Evolutionary conservation across 2,113 vertebrate genomes (phyloP), one percentile per base, ranked within the genome.

Genomic region (Panthera uncia): DNA sequence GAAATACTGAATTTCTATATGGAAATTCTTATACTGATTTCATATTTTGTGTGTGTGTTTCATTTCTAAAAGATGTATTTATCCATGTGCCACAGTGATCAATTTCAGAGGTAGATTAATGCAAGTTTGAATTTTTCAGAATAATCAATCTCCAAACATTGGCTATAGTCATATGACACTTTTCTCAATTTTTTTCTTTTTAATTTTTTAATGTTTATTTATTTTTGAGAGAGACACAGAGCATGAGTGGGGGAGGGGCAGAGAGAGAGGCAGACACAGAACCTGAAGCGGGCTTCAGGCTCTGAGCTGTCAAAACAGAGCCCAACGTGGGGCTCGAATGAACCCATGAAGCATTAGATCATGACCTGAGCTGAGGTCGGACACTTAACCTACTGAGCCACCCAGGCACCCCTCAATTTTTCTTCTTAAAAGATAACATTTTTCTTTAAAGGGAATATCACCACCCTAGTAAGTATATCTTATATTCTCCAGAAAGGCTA

Each of bases 1-100:
- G 52, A 55, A 83, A 83, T 82, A 7, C 79, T 97, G 83, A 80
- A 92, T 98, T 98, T 96, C 74, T 97, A 0, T 84, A 48, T 87
- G 33, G 94, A 93, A 91, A 63, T 21, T 85, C 61, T 63, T 91
- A 78, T 81, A 91, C 29, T 10, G 31, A 74, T 85, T 48, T 91
- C 16, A 63, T 63, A 82, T 57, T 88, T 96, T 88, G 23, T 89
- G 11, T 68, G 4, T 48, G 15, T 73, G 12, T 89, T 95, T 93
- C 29, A 57, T 88, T 97, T 94, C 87, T 5, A 89, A 94, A 94
- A 84, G 27, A n/a, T 81, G 13, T 12, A 45, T 97, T 94, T 95
- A 38, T 80, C 15, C 18, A 57, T 92, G 61, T 69, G 36, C 73
- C 38, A 65, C 63, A 86, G 13, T 88, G 27, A 89, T 94, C n/a